Conservation (phyloP, 2,797 vertebrate genomes). For the Lateolabrax maculatus region DNA sequence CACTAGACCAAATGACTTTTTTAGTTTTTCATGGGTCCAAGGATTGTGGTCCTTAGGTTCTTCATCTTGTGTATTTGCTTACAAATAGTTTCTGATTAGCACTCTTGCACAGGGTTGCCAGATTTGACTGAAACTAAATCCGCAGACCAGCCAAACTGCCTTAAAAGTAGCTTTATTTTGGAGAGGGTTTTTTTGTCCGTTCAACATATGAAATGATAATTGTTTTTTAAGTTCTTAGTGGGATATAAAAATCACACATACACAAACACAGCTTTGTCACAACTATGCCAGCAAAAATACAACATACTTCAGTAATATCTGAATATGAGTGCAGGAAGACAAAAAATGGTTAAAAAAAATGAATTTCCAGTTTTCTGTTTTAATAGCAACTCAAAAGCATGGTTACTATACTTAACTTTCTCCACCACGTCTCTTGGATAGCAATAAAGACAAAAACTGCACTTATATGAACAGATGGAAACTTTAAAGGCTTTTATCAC, state of each 20-base stretch:
- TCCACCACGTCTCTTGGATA: not conserved
- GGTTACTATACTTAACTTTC: not conserved
- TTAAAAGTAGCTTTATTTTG: not conserved
- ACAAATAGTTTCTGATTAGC: not conserved
- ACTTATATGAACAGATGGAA: not conserved
- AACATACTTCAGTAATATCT: not conserved
- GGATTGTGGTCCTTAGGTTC: not conserved
- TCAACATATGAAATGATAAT: not conserved
- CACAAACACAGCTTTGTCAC: not conserved
- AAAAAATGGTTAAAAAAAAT: not conserved
- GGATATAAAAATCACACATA: not conserved
- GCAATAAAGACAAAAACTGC: not conserved
- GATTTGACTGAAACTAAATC: conserved; percentile 9
- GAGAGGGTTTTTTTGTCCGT: not conserved
- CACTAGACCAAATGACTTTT: conserved; percentile 6
- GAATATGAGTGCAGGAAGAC: not conserved
- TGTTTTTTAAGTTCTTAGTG: not conserved
- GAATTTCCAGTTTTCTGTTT: not conserved
- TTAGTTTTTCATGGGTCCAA: conserved; percentile 3
- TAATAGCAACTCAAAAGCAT: not conserved
- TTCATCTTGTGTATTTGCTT: not conserved
- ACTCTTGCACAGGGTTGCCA: not conserved
- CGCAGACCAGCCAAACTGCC: not conserved
- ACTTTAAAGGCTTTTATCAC: not conserved
- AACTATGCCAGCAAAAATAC: not conserved